A percentile compares a stretch with the other conserved stretches of the same genome.
Conservation (phyloP, 2,888 invertebrate genomes). For the Oithona nana region DNA sequence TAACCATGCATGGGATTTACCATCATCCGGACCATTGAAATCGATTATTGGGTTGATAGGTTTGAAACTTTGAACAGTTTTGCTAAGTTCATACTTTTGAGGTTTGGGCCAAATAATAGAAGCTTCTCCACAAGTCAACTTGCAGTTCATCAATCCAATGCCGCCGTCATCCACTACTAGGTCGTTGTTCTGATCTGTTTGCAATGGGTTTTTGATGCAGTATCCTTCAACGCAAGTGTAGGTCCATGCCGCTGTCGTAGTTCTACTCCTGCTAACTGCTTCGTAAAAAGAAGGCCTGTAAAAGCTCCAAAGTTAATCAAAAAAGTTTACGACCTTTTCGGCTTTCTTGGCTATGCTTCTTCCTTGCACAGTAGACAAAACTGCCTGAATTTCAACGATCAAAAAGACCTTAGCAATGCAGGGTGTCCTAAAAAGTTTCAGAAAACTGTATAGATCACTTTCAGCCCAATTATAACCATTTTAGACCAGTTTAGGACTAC, state of each 20-base stretch:
- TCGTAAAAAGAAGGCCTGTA: too few species aligned
- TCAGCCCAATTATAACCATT: too few species aligned
- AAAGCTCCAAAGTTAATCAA: neutral
- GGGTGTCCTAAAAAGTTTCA: too few species aligned
- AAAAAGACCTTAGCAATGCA: neutral
- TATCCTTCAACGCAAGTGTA: neutral
- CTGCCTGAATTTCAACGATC: neutral
- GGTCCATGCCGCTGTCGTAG: too few species aligned
- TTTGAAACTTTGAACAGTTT: neutral
- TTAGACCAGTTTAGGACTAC: too few species aligned
- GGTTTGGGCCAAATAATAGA: constrained; percentile 45
- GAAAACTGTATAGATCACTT: too few species aligned
- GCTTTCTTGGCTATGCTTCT: too few species aligned
- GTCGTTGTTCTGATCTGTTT: too few species aligned
- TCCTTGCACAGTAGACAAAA: too few species aligned
- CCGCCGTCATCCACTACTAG: neutral
- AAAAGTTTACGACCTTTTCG: neutral
- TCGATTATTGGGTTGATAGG: neutral
- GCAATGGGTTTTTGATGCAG: neutral
- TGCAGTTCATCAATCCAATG: constrained; percentile 37
- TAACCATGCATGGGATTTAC: too few species aligned
- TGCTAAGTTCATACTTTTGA: neutral
- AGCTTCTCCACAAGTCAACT: constrained; percentile 45
- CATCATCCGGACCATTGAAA: neutral
- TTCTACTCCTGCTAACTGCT: too few species aligned